Conservation (phyloP, 1,140 invertebrate species). For the Bradynema listronoti region DNA sequence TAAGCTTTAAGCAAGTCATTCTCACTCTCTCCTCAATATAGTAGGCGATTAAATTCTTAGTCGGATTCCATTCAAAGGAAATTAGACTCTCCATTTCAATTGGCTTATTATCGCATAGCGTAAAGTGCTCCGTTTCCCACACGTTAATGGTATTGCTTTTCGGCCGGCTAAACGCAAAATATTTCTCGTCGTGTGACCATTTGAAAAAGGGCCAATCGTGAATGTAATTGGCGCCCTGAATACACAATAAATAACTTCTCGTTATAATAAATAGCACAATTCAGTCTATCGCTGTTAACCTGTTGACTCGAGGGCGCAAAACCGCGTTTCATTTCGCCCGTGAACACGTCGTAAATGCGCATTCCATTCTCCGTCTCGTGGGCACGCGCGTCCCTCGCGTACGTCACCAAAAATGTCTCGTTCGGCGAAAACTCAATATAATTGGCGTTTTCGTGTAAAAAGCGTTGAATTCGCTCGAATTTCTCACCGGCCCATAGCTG, state of each 20-base stretch:
- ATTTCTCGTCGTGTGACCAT: conserved; percentile 94
- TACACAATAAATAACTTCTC: no score
- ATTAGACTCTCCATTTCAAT: conserved; percentile 59
- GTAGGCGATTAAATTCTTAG: conserved; percentile 88
- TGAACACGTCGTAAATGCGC: conserved; percentile 54
- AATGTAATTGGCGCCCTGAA: conserved; percentile 29
- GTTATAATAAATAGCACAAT: no score
- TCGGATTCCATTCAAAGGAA: conserved; percentile 95
- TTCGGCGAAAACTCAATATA: conserved; percentile 95
- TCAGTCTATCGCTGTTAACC: no score
- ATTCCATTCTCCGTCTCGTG: conserved; percentile 40
- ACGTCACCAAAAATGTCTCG: conserved; percentile 67
- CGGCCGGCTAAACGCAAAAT: conserved; percentile 66
- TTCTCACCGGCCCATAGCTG: conserved; percentile 91
- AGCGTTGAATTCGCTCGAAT: conserved; percentile 82
- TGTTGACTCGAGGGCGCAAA: conserved; percentile 44
- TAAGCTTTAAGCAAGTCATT: conserved; percentile 64
- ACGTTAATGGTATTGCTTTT: conserved; percentile 72
- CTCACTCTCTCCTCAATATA: conserved; percentile 90
- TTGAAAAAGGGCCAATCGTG: conserved; percentile 54
- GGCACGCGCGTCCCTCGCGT: conserved; percentile 31
- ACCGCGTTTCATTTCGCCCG: conserved; percentile 54
- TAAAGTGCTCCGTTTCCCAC: conserved; percentile 67
- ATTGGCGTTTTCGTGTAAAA: conserved; percentile 80
- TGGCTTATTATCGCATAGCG: conserved; percentile 33